Evolutionary conservation across 2,888 invertebrate species (phyloP).

Genomic region (Gibbula magus): DNA sequence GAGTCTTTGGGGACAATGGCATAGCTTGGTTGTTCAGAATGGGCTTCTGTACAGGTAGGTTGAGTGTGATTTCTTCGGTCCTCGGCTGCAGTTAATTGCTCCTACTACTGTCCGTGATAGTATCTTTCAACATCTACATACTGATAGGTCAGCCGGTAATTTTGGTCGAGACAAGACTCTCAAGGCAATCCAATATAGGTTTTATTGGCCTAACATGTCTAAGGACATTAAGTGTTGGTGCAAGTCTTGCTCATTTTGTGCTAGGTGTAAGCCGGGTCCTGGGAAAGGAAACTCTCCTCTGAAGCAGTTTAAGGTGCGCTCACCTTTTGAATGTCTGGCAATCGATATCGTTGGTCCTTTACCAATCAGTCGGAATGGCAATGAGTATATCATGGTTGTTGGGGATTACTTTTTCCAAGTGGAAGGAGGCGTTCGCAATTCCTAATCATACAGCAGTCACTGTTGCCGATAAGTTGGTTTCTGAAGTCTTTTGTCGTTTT

Average conservation of each 20-base stretch:
- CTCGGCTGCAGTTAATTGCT: background rate
- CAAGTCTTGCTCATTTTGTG: background rate
- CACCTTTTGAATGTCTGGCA: background rate
- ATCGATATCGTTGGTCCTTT: background rate
- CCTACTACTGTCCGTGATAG: background rate
- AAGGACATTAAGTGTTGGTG: no score
- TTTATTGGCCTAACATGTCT: no score
- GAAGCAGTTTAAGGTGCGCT: background rate
- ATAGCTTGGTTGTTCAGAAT: background rate
- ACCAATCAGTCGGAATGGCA: background rate
- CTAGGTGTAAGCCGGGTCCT: background rate
- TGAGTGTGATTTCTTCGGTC: no score
- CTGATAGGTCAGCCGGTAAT: slow-evolving; percentile 3
- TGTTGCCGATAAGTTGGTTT: background rate
- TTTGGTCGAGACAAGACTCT: slow-evolving; percentile 25
- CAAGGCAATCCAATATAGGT: background rate
- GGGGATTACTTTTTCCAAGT: background rate
- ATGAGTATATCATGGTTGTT: background rate
- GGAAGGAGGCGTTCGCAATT: background rate
- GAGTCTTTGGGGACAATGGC: background rate
- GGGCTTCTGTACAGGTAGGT: background rate
- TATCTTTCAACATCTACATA: slow-evolving; percentile 20
- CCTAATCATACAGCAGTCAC: background rate
- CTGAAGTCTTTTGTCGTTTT: no score
- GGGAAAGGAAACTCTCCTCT: background rate